Percentiles rank a stretch among this genome's conserved stretches.
These are phyloP conservation scores for Eulithis prunata DNA, from an alignment of 2,888 invertebrate genomes.

Conservation along the genomic window DNA sequence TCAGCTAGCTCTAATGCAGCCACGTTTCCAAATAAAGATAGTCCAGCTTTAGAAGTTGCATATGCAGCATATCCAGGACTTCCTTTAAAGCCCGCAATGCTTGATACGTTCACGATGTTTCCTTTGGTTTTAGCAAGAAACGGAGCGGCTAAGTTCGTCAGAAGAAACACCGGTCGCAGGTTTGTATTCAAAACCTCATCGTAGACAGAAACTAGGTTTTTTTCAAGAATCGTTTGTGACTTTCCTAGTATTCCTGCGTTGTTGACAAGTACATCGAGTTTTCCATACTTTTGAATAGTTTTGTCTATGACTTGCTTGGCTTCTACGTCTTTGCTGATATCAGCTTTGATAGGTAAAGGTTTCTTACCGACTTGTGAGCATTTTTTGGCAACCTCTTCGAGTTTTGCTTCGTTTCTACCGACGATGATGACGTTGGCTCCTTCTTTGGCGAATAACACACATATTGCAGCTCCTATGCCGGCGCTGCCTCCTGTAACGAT, in stretches of 20 bases:
- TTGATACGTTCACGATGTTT: constrained; percentile 61
- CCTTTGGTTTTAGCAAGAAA: constrained; percentile 52
- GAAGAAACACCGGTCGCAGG: constrained; percentile 46
- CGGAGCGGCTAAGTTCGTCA: constrained; percentile 52
- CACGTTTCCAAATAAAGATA: constrained; percentile 89
- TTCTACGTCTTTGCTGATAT: constrained; percentile 52
- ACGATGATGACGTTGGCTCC: constrained; percentile 51
- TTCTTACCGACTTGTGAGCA: constrained; percentile 42
- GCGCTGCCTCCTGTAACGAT: constrained; percentile 83
- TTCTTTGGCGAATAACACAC: constrained; percentile 81
- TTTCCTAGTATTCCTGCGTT: constrained; percentile 51
- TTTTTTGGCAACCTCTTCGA: constrained; percentile 41
- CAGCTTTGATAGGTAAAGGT: constrained; percentile 49
- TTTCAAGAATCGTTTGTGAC: constrained; percentile 40
- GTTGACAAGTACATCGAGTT: constrained; percentile 58
- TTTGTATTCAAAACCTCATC: constrained; percentile 54
- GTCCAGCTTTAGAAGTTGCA: constrained; percentile 88
- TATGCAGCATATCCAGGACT: constrained; percentile 62
- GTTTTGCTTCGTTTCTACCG: constrained; percentile 50
- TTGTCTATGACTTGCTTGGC: constrained; percentile 43
- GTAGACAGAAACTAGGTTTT: constrained; percentile 46
- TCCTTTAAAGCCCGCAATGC: constrained; percentile 39
- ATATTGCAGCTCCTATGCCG: constrained; percentile 88
- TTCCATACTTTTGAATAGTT: constrained; percentile 51
- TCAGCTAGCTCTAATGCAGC: constrained; percentile 86